Conservation (phyloP, 2,113 vertebrate species). For the Fregata magnificens region DNA sequence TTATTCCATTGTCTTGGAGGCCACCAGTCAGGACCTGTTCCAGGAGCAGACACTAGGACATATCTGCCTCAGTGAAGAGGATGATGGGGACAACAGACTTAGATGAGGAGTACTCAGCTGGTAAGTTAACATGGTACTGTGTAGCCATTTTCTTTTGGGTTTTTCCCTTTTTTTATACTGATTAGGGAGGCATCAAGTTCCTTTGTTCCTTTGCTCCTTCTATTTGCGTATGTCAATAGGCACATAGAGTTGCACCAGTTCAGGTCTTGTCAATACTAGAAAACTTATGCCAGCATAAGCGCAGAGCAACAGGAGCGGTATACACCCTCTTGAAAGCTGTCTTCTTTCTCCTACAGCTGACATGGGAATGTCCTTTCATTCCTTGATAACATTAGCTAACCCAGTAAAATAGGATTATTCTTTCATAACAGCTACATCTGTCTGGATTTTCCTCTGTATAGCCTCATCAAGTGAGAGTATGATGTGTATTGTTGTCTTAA, state of each 20-base stretch:
- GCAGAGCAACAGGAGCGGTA: not conserved
- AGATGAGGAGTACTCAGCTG: not conserved
- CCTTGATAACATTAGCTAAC: not conserved
- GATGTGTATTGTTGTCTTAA: not conserved
- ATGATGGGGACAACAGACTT: not conserved
- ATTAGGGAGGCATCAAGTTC: not conserved
- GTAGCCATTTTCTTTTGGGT: not conserved
- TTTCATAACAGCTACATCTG: not conserved
- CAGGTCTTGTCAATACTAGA: not conserved
- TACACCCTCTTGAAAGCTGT: not conserved
- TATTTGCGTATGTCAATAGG: fast-evolving
- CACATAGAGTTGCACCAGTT: not conserved
- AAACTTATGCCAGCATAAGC: not conserved
- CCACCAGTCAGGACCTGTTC: not conserved
- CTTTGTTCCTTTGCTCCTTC: not conserved
- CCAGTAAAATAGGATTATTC: not conserved
- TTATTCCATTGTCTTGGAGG: not conserved
- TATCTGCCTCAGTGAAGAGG: not conserved
- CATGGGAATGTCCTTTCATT: not conserved
- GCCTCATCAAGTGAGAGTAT: not conserved
- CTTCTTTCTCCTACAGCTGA: not conserved
- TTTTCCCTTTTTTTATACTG: not conserved
- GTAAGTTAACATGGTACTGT: not conserved
- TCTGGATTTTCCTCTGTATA: not conserved
- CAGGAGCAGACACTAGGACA: not conserved